phyloP scores from a whole-genome alignment of 2,888 invertebrate genomes.

The Aleiodes alternator region DNA sequence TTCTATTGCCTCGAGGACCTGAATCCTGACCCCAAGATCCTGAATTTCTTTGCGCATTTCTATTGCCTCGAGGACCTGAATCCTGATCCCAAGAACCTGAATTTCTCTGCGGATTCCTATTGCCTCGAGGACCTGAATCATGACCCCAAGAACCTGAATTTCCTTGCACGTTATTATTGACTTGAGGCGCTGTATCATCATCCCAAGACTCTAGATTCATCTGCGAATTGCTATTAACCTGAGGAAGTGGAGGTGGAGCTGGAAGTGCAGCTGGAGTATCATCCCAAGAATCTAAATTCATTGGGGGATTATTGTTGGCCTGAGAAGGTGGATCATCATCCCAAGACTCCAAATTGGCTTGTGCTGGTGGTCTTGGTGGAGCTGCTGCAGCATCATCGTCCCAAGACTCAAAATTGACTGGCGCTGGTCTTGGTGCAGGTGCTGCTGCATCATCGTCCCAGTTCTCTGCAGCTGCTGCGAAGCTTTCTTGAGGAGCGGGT shows the following conservation, averaged over 20 bases:
- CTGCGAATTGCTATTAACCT: too few relatives aligned
- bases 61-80: too few relatives aligned
- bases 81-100: too few relatives aligned
- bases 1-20: too few relatives aligned
- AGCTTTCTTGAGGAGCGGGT: neutral
- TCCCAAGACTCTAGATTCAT: conserved; percentile 13
- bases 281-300: conserved; percentile 7
- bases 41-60: too few relatives aligned
- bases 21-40: too few relatives aligned
- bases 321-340: neutral
- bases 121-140: too few relatives aligned
- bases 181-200: neutral
- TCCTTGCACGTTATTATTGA: too few relatives aligned
- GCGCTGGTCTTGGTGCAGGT: too few relatives aligned
- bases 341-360: neutral
- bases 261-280: neutral
- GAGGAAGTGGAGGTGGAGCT: neutral
- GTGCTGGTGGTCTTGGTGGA: neutral
- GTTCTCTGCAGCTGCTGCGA: neutral
- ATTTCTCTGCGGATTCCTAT: too few relatives aligned
- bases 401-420: neutral
- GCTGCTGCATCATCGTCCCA: too few relatives aligned
- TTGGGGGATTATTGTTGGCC: neutral
- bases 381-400: neutral
- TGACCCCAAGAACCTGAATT: too few relatives aligned